Evolutionary conservation across 2,888 invertebrate species (phyloP).

Genomic region (Beris morrisii): DNA sequence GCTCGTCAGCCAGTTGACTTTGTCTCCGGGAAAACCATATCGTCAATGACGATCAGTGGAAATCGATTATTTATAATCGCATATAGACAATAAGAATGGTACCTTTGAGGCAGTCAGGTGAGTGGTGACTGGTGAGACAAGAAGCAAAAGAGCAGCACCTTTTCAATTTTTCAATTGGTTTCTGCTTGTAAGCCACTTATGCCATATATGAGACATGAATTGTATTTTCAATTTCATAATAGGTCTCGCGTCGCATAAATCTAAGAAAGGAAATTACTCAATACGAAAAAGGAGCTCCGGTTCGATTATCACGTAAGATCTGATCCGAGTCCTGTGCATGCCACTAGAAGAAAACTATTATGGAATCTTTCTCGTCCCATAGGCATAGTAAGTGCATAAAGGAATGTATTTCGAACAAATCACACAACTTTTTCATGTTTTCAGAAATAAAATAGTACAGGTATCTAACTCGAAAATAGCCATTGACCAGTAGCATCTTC

Average conservation of each 20-base stretch:
- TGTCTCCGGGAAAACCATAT: conserved; percentile 4
- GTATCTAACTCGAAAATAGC: too few relatives aligned
- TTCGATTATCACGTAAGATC: conserved; percentile 10
- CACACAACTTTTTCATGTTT: too few relatives aligned
- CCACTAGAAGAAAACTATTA: too few relatives aligned
- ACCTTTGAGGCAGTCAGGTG: conserved; percentile 14
- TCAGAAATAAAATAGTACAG: too few relatives aligned
- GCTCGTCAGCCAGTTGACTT: too few relatives aligned
- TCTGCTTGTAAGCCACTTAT: conserved; percentile 47
- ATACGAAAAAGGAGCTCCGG: conserved; percentile 10
- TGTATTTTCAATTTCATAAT: conserved; percentile 34
- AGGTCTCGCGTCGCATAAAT: conserved; percentile 16
- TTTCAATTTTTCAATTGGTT: conserved; percentile 15
- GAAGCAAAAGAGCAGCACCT: conserved; percentile 14
- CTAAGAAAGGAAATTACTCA: conserved; percentile 23
- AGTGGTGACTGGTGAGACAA: conserved; percentile 3
- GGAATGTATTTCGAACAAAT: too few relatives aligned
- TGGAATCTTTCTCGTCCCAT: too few relatives aligned
- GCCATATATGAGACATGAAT: conserved; percentile 47
- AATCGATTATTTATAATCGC: conserved; percentile 30
- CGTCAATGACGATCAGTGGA: conserved; percentile 10
- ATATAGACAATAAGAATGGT: conserved; percentile 4
- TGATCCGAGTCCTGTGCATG: too few relatives aligned
- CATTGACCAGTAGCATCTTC: background rate
- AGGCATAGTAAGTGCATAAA: too few relatives aligned